A percentile compares a stretch with the other conserved stretches of the same genome.
Conservation (phyloP, 2,888 invertebrate species). For the Tenthredo distinguenda region DNA sequence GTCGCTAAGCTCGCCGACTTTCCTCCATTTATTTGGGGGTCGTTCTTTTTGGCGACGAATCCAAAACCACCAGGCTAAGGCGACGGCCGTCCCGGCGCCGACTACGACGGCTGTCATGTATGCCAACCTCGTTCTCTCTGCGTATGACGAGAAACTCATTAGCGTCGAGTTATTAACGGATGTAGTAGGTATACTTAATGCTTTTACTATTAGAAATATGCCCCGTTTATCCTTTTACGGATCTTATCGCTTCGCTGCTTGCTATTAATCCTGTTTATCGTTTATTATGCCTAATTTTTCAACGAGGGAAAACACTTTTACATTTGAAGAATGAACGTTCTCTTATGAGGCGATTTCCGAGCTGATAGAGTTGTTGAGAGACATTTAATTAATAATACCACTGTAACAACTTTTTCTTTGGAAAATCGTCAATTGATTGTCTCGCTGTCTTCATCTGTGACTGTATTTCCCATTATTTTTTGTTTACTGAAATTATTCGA, state of each 20-base stretch:
- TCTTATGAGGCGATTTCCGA: background rate
- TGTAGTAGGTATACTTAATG: constrained; percentile 10
- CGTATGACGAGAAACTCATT: constrained; percentile 20
- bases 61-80: constrained; percentile 69
- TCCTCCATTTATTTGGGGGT: constrained; percentile 80
- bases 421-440: background rate
- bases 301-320: constrained; percentile 3
- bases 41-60: constrained; percentile 63
- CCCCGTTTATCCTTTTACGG: constrained; percentile 35
- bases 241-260: constrained; percentile 30
- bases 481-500: background rate
- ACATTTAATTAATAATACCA: background rate
- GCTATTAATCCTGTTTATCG: constrained; percentile 13
- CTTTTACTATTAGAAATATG: constrained; percentile 41
- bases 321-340: background rate
- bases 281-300: constrained; percentile 3
- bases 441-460: background rate
- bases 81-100: constrained; percentile 69
- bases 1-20: constrained; percentile 81
- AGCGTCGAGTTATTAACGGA: constrained; percentile 26
- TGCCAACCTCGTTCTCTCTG: constrained; percentile 68
- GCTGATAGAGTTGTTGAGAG: background rate
- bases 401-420: background rate
- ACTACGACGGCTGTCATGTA: constrained; percentile 69
- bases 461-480: background rate